Evolutionary conservation across 2,113 vertebrate species (phyloP), one percentile per base, ranked within the genome.

Genomic region (Agapornis roseicollis): DNA sequence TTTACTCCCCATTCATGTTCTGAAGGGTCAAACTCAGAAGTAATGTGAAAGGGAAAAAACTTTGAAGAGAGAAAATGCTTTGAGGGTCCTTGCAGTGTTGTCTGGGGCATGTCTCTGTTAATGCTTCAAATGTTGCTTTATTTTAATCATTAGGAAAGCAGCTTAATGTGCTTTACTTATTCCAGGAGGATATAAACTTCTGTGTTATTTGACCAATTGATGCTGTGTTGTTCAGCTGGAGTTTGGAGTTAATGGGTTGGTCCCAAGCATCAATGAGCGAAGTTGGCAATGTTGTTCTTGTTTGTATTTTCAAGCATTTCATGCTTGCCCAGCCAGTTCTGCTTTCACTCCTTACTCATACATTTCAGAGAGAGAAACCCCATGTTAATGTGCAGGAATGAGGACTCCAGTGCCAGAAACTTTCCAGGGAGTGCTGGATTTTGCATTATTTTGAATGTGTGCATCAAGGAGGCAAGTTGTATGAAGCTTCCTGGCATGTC

Each of bases 241-340:
- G 70, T 82, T 79, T 64, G 70, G 65, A 96, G 91, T 90, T 96
- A 94, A 90, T 88, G 82, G 70, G 70, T 56, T 96, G 53, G 58
- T 94, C 92, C 68, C 93, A 69, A 90, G 80, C 6, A 28, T 88
- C 94, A 93, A 93, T 92, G 94, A 94, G 88, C 7, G 7, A 89
- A 95, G 50, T 58, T 94, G 93, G 85, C 91, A 77, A 1, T 91
- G 61, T 50, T 89, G 56, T 82, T 84, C 80, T 60, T 70, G 58
- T 73, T 78, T 77, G 65, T 88, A 56, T 95, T 92, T 93, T 95
- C 93, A 94, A 94, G 90, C 91, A 94, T 92, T 95, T 94, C 64
- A 42, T 73, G 65, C 78, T 96, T 89, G 92, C 87, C 92, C 81
- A 86, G 90, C 84, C 92, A 70, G 73, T 95, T 95, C 88, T 93